These are phyloP conservation scores for Clamator glandarius DNA, from an alignment of 2,797 vertebrate genomes.

Conservation along the genomic window DNA sequence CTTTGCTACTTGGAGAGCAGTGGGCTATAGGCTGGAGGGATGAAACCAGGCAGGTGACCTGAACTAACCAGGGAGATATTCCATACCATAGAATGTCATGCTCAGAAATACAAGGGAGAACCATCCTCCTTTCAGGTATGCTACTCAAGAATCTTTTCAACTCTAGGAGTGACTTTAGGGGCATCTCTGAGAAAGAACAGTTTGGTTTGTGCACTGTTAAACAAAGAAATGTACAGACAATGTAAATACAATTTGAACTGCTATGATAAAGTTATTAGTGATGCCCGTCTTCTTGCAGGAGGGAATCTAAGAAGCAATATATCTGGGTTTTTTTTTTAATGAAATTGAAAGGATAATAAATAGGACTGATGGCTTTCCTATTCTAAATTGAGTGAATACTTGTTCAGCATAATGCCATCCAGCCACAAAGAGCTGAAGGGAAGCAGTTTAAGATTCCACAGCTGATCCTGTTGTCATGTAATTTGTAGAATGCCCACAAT, in stretches of 20 bases:
- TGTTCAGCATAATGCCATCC: background rate
- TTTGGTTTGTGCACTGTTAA: background rate
- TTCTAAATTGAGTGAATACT: background rate
- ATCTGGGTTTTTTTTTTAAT: background rate
- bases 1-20: background rate
- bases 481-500: background rate
- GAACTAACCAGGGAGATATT: background rate
- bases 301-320: background rate
- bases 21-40: background rate
- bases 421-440: background rate
- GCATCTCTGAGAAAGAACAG: background rate
- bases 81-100: rapidly evolving
- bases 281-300: background rate
- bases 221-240: background rate
- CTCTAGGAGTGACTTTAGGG: background rate
- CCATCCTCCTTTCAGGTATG: no score
- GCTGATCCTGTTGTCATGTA: background rate
- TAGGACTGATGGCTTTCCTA: background rate
- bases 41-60: rapidly evolving
- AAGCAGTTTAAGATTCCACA: background rate
- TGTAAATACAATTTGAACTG: background rate
- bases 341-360: background rate
- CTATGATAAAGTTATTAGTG: background rate
- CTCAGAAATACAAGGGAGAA: background rate
- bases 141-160: background rate